These are phyloP conservation scores for Lasioglossum malachurum DNA, from an alignment of 2,888 invertebrate species.

Conservation along the genomic window DNA sequence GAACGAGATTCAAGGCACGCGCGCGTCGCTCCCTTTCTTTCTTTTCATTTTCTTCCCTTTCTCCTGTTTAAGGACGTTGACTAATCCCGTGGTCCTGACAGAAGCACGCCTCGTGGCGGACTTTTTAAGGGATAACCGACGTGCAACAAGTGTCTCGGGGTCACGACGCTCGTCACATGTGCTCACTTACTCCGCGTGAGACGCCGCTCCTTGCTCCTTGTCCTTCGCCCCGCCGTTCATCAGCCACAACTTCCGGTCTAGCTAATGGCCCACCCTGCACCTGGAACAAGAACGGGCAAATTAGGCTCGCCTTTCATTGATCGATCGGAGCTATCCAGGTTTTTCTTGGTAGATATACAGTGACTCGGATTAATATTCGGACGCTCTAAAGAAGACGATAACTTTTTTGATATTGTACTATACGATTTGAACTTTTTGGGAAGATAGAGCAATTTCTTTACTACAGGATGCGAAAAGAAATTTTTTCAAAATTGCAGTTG, in stretches of 20 bases:
- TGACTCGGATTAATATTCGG: too few species aligned
- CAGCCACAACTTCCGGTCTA: constrained; percentile 22
- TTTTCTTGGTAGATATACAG: not conserved
- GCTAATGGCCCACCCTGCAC: constrained; percentile 15
- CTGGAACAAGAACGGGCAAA: constrained; percentile 33
- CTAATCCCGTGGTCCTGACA: constrained; percentile 27
- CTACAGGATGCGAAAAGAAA: too few species aligned
- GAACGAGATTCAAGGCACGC: constrained; percentile 35
- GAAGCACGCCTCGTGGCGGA: constrained; percentile 23
- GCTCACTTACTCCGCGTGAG: constrained; percentile 55
- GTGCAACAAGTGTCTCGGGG: constrained; percentile 69
- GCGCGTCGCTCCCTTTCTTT: not conserved
- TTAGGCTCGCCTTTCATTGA: not conserved
- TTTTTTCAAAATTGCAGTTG: too few species aligned
- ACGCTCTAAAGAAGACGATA: too few species aligned
- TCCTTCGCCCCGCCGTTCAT: constrained; percentile 19
- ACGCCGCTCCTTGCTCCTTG: constrained; percentile 43
- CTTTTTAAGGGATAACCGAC: constrained; percentile 57
- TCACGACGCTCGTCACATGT: constrained; percentile 64
- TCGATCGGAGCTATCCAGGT: too few species aligned
- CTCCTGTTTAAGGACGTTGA: constrained; percentile 4
- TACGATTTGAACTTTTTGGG: too few species aligned
- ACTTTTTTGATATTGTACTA: too few species aligned
- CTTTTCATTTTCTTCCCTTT: not conserved
- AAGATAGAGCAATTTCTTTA: too few species aligned